These are phyloP conservation scores for Sturnira hondurensis DNA, from an alignment of 2,113 vertebrate genomes.

Conservation along the genomic window DNA sequence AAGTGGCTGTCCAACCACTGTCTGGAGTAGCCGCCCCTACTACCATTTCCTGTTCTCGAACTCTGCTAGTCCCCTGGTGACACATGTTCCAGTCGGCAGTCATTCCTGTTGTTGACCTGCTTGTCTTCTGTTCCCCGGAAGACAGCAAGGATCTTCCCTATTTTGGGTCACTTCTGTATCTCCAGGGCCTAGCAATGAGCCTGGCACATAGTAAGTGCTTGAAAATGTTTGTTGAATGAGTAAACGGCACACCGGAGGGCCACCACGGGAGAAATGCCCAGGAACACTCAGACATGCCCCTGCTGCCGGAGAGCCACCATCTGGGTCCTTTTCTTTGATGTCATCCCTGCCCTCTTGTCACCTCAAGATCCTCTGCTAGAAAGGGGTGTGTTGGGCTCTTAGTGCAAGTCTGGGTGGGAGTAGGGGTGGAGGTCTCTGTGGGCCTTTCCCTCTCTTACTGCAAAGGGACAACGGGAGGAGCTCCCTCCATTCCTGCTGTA, in stretches of 20 bases:
- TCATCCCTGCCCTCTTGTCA: background rate
- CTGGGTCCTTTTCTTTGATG: background rate
- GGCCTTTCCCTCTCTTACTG: background rate
- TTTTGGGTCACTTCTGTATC: background rate
- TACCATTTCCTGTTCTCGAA: rapidly evolving
- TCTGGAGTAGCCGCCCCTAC: background rate
- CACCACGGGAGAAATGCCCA: background rate
- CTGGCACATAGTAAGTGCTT: background rate
- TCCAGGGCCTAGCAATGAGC: background rate
- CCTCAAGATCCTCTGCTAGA: background rate
- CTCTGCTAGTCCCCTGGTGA: background rate
- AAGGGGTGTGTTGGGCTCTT: background rate
- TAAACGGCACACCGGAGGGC: background rate
- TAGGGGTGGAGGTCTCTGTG: background rate
- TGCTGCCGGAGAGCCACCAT: background rate
- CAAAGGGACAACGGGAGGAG: background rate
- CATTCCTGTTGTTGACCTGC: too few relatives aligned
- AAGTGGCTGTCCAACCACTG: too few relatives aligned
- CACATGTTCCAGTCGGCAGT: rapidly evolving
- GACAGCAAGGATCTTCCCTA: background rate
- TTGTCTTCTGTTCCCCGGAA: background rate
- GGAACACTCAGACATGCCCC: background rate
- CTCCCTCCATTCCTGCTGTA: background rate
- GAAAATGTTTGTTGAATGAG: background rate
- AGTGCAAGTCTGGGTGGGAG: background rate